Base-by-base conservation (phyloP, 2,888 invertebrate genomes). In the Cloeon dipterum region DNA sequence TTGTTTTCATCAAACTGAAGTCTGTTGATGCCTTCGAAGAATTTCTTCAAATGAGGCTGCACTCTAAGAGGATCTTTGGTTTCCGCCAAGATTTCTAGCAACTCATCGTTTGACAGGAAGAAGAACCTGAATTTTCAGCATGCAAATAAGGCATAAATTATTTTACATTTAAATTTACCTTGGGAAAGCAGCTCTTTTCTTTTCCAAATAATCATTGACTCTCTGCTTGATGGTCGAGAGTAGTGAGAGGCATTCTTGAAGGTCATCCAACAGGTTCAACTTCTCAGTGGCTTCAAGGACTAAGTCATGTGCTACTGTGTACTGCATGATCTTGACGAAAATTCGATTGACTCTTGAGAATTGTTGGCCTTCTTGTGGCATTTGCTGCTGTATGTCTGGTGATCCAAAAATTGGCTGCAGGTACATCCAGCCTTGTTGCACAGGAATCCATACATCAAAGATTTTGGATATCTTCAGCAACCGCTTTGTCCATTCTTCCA, bases 351-450 rank as follows among this genome's bases (percentile, higher is more conserved):
- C 85, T 50, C 74, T 70, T 49, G 81, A 74, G 56, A 93, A 93
- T 53, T 83, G 86, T 20, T 85, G 69, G 1, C 89, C 86, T 52
- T 96, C 94, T 0, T 77, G 73, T 0, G 94, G 94, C 93, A 96
- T 94, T 58, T 94, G 93, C 5, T 91, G 70, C 75, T 89, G 83
- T 40, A 96, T 94, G 56, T 96, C 94, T 51, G 93, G 91, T 0
- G 91, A 91, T 35, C 86, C 82, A 59, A 96, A 96, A 49, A 94
- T 93, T 0, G 93, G 93, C 52, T 94, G 93, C 42, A 93, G 59
- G 54, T 94, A 94, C 71, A 93, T 82, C 93, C 93, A 94, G 0
- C 86, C 88, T 0, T 79, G 72, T 66, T 94, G 94, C 41, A 75
- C 85, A 59, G 73, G 70, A 1, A 91, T 61, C 93, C 93, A 94